phyloP scores from a whole-genome alignment of 2,113 vertebrate species.

The Taxidea taxus region DNA sequence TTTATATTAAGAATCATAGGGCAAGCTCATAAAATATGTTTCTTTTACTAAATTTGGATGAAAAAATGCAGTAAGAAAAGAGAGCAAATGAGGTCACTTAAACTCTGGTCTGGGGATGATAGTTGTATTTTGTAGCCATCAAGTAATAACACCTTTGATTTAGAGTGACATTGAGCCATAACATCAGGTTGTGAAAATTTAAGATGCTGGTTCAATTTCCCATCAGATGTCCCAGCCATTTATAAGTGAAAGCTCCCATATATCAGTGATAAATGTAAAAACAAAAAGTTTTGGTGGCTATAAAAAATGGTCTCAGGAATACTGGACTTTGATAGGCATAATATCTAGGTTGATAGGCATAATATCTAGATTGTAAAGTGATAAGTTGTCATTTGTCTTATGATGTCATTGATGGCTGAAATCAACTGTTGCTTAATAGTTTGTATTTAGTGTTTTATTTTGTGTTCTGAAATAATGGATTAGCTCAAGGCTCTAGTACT shows the following conservation, averaged over 20 bases:
- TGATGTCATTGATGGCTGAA: not conserved
- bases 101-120: not conserved
- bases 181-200: slow-evolving; percentile 24
- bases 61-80: not conserved
- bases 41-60: not conserved
- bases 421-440: not conserved
- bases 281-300: not conserved
- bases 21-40: not conserved
- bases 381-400: slow-evolving; percentile 7
- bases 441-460: not conserved
- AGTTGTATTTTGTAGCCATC: slow-evolving; percentile 13
- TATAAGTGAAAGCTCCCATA: slow-evolving; percentile 9
- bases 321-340: not conserved
- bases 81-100: not conserved
- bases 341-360: not conserved
- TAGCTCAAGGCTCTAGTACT: not conserved
- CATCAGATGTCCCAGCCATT: slow-evolving; percentile 6
- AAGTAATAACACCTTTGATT: slow-evolving; percentile 28
- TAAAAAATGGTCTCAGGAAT: not conserved
- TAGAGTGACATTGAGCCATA: slow-evolving; percentile 4
- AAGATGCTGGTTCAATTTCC: slow-evolving; percentile 17
- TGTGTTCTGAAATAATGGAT: slow-evolving; percentile 9
- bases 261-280: slow-evolving; percentile 10
- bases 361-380: not conserved
- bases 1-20: not conserved